Percentiles rank a stretch among this genome's conserved stretches.
Conservation (phyloP, 1,140 invertebrate genomes). For the Drosophila orosa region DNA sequence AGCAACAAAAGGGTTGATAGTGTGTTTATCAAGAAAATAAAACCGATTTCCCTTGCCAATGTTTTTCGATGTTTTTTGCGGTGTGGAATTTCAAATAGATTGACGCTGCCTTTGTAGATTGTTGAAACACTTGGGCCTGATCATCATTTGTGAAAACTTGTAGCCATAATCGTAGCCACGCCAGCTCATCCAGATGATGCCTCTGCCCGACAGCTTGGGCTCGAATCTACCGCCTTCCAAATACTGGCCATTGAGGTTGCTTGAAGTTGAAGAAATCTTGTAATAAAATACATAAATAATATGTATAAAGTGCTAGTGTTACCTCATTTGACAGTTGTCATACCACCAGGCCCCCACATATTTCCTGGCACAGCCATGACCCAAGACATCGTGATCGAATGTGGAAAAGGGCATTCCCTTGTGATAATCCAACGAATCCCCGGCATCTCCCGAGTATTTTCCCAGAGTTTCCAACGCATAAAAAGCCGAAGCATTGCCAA, state of each 20-base stretch:
- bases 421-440: slow-evolving; percentile 62
- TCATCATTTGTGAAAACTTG: slow-evolving; percentile 68
- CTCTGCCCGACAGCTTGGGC: slow-evolving; percentile 57
- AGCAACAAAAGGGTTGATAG: slow-evolving; percentile 28
- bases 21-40: slow-evolving; percentile 42
- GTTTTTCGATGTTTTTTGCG: background rate
- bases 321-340: slow-evolving; percentile 81
- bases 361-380: slow-evolving; percentile 87
- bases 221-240: slow-evolving; percentile 57
- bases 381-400: slow-evolving; percentile 86
- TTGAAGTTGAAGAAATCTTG: slow-evolving; percentile 1
- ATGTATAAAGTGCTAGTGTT: background rate
- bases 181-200: slow-evolving; percentile 72
- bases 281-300: too few relatives aligned
- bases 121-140: slow-evolving; percentile 64
- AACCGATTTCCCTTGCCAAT: slow-evolving; percentile 23
- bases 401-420: slow-evolving; percentile 60
- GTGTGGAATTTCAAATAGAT: slow-evolving; percentile 24
- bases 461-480: slow-evolving; percentile 87
- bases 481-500: slow-evolving; percentile 87
- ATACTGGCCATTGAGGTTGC: slow-evolving; percentile 70
- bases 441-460: slow-evolving; percentile 83
- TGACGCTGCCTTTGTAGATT: slow-evolving; percentile 29
- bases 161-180: slow-evolving; percentile 72
- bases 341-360: slow-evolving; percentile 89